Conservation (phyloP, 2,797 vertebrate genomes). For the Ceryle rudis region DNA sequence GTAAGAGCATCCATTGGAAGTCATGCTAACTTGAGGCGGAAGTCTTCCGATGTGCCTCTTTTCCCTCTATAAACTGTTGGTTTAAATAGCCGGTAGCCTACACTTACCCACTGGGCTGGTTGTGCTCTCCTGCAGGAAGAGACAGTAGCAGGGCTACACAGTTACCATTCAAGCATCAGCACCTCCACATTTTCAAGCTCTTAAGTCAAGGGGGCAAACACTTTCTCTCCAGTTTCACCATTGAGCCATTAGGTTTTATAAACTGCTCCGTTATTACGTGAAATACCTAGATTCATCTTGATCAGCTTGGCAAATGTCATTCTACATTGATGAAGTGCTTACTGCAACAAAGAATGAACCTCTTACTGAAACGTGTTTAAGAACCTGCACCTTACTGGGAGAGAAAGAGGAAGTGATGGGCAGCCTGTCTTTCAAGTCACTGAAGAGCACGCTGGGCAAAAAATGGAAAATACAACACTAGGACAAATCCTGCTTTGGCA, state of each 20-base stretch:
- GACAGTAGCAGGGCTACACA: rapidly evolving
- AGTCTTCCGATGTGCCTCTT: neutral
- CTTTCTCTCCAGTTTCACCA: neutral
- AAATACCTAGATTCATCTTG: neutral
- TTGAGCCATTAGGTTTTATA: neutral
- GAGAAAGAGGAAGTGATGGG: neutral
- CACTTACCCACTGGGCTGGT: neutral
- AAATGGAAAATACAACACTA: neutral
- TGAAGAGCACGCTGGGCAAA: neutral
- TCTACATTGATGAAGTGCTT: neutral
- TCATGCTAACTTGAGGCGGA: neutral
- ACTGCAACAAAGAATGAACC: neutral
- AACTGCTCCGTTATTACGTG: neutral
- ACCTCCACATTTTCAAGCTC: neutral
- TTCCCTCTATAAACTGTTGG: neutral
- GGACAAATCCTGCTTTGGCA: neutral
- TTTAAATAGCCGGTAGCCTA: neutral
- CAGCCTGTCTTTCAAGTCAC: neutral
- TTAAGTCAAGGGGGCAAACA: neutral
- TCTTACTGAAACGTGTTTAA: neutral
- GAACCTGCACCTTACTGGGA: neutral
- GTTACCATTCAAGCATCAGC: neutral
- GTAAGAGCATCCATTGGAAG: neutral
- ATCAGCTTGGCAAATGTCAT: neutral
- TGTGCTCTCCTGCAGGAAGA: neutral